phyloP scores from a whole-genome alignment of 2,888 invertebrate genomes.

The Drosophila buzzatii region DNA sequence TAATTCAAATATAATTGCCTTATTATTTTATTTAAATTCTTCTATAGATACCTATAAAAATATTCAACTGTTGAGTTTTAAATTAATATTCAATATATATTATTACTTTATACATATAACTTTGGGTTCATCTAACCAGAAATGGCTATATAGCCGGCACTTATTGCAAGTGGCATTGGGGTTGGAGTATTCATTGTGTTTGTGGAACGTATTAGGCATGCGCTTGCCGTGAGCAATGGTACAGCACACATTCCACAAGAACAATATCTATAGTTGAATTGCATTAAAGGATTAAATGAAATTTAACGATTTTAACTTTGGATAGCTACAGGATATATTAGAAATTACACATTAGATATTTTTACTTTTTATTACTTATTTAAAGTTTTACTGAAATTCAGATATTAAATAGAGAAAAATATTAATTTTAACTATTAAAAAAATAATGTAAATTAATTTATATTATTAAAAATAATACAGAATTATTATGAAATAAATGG shows the following conservation, averaged over 20 bases:
- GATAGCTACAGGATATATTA: no score
- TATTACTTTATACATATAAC: neutral
- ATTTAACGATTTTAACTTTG: no score
- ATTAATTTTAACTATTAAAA: no score
- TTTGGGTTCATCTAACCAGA: neutral
- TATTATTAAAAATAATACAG: no score
- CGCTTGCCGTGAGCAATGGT: conserved; percentile 5
- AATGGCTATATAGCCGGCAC: conserved; percentile 5
- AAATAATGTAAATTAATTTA: no score
- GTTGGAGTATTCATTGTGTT: conserved; percentile 18
- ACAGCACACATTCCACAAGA: conserved; percentile 6
- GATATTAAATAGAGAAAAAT: neutral
- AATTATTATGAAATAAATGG: no score
- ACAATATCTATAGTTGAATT: neutral
- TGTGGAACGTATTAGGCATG: conserved; percentile 51
- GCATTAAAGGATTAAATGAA: neutral
- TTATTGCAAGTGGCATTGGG: conserved; percentile 27
- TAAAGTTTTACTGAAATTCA: no score
- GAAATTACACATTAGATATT: no score
- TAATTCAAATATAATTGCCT: no score
- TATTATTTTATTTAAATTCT: neutral
- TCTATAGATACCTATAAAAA: no score
- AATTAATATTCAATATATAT: neutral
- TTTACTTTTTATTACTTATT: no score
- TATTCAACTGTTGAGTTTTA: neutral